Conservation (phyloP, 2,888 invertebrate species). For the Drosophila austrosaltans region DNA sequence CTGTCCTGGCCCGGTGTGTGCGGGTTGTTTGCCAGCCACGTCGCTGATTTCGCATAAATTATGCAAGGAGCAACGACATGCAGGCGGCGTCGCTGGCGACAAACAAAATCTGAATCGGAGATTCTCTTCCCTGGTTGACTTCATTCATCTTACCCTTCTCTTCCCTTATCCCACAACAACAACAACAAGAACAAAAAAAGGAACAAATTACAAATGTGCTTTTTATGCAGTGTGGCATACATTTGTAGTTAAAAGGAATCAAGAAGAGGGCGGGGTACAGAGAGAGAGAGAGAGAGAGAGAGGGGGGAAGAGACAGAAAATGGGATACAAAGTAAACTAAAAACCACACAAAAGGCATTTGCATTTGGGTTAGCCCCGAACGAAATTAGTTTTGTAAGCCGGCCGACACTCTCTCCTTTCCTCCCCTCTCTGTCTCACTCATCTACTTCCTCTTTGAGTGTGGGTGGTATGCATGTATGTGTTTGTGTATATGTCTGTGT, state of each 20-base stretch:
- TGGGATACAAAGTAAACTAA: conserved; percentile 27
- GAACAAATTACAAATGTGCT: conserved; percentile 66
- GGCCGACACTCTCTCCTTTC: not conserved
- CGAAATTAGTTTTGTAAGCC: conserved; percentile 67
- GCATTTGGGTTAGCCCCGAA: conserved; percentile 49
- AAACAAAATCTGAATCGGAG: conserved; percentile 17
- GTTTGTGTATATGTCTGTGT: not conserved
- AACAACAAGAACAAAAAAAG: conserved; percentile 2
- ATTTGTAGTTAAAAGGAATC: conserved; percentile 11
- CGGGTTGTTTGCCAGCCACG: conserved; percentile 53
- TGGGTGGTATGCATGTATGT: not conserved
- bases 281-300: not conserved
- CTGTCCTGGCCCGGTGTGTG: conserved; percentile 19
- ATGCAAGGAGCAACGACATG: conserved; percentile 57
- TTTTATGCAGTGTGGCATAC: conserved; percentile 44
- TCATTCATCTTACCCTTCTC: conserved; percentile 8
- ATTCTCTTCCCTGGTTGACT: conserved; percentile 4
- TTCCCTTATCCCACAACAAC: not conserved
- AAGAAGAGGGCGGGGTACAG: not conserved
- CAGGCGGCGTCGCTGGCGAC: conserved; percentile 40
- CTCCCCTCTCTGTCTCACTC: too few relatives aligned
- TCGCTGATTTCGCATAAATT: conserved; percentile 77
- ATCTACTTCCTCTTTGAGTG: not conserved
- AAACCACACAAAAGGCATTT: conserved; percentile 66
- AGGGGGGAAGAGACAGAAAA: conserved; percentile 7